These are phyloP conservation scores for Trachemys scripta DNA, from an alignment of 2,113 vertebrate species.

Conservation along the genomic window DNA sequence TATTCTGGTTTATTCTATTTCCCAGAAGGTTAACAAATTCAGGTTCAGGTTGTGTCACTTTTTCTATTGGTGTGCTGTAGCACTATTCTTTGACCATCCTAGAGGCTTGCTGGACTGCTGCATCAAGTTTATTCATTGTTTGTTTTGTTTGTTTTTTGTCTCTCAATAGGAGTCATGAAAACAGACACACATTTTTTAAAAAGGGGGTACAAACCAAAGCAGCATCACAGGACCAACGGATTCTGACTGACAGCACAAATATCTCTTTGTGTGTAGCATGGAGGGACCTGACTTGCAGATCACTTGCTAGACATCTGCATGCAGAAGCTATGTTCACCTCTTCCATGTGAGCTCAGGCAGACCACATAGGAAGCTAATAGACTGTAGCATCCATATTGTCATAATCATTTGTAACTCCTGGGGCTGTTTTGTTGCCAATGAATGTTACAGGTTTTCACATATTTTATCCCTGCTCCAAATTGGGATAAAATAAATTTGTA, in stretches of 20 bases:
- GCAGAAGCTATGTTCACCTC: not conserved
- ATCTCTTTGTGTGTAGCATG: too few relatives aligned
- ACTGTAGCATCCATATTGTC: not conserved
- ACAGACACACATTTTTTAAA: fast-evolving
- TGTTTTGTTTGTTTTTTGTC: not conserved
- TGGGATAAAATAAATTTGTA: not conserved
- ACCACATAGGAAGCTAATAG: not conserved
- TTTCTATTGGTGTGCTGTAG: not conserved
- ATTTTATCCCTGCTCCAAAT: not conserved
- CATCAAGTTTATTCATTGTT: fast-evolving
- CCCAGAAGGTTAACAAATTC: not conserved
- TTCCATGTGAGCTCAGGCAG: not conserved
- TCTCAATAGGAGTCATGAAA: not conserved
- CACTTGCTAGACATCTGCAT: fast-evolving
- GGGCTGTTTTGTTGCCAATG: not conserved
- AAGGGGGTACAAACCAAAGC: not conserved
- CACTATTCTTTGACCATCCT: fast-evolving
- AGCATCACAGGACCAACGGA: fast-evolving
- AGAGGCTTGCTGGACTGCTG: fast-evolving
- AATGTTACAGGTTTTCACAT: fast-evolving
- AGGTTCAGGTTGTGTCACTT: fast-evolving
- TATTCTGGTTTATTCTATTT: not conserved
- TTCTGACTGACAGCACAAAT: fast-evolving
- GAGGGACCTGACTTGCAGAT: not conserved
- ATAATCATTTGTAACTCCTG: too few relatives aligned